Conservation (phyloP, 2,888 invertebrate genomes). For the Ferrisia virgata region DNA sequence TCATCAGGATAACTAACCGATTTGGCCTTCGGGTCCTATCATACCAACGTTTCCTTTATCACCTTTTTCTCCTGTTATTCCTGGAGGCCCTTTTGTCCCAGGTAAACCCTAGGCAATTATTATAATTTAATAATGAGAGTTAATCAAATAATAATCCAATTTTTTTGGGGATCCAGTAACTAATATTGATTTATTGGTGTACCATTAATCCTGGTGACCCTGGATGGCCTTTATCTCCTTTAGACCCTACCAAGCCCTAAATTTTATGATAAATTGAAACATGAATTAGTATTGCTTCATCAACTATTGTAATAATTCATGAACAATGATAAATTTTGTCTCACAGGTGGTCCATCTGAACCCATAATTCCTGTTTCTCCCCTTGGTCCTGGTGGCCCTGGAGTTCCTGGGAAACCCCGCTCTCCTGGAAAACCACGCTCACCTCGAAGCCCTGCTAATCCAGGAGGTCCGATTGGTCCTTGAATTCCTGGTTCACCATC, state of each 20-base stretch:
- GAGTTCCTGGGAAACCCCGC: not conserved
- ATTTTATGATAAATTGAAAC: constrained; percentile 40
- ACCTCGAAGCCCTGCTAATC: constrained; percentile 52
- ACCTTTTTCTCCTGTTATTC: not conserved
- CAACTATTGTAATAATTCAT: not conserved
- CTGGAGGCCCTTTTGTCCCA: constrained; percentile 56
- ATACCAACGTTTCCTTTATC: constrained; percentile 6
- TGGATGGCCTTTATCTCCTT: constrained; percentile 69
- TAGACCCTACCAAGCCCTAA: constrained; percentile 65
- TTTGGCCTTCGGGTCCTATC: not conserved
- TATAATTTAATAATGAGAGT: no score
- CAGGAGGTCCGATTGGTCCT: constrained; percentile 58
- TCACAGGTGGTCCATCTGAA: constrained; percentile 66
- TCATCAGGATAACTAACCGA: not conserved
- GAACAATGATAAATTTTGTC: constrained; percentile 44
- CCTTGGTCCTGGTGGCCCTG: constrained; percentile 48
- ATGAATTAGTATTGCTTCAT: not conserved
- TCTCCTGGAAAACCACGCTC: constrained; percentile 47
- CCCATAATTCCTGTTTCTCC: constrained; percentile 55
- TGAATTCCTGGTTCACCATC: constrained; percentile 68
- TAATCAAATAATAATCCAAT: no score
- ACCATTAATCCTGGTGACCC: constrained; percentile 67
- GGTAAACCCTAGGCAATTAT: constrained; percentile 69
- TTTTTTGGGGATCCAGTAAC: no score
- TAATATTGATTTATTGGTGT: no score